Evolutionary conservation across 1,140 invertebrate genomes (phyloP).

Genomic region (Sycophila sp.): DNA sequence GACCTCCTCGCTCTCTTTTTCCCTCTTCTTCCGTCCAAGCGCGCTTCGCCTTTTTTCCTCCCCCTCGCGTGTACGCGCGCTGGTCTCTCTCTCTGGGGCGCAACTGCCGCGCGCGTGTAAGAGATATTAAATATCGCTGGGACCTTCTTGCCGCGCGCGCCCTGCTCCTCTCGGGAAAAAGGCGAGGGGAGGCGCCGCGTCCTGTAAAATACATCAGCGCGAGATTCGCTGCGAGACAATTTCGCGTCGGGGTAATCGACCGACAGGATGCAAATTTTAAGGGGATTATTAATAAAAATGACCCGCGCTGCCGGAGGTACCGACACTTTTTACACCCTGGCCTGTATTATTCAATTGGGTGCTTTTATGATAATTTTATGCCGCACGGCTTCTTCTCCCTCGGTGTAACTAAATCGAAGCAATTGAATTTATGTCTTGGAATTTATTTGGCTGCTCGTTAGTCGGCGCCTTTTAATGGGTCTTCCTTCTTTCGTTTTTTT

Average conservation of each 20-base stretch:
- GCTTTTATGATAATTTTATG: constrained; percentile 15
- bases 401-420: not conserved
- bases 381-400: not conserved
- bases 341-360: constrained; percentile 12
- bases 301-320: not conserved
- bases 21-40: not conserved
- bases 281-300: constrained; percentile 22
- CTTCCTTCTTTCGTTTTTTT: too few relatives aligned
- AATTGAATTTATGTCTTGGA: not conserved
- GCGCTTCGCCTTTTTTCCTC: too few relatives aligned
- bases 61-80: not conserved
- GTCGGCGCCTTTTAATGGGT: too few relatives aligned
- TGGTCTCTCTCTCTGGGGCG: not conserved
- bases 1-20: constrained; percentile 20
- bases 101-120: constrained; percentile 41
- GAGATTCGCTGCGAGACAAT: not conserved
- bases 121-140: constrained; percentile 58
- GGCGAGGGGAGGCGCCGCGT: constrained; percentile 28
- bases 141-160: not conserved
- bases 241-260: not conserved
- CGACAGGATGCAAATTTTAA: not conserved
- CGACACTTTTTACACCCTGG: not conserved
- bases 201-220: constrained; percentile 15
- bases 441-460: too few relatives aligned
- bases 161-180: constrained; percentile 22